These are phyloP conservation scores for Aleiodes testaceus DNA, from an alignment of 2,888 invertebrate genomes.

Conservation along the genomic window DNA sequence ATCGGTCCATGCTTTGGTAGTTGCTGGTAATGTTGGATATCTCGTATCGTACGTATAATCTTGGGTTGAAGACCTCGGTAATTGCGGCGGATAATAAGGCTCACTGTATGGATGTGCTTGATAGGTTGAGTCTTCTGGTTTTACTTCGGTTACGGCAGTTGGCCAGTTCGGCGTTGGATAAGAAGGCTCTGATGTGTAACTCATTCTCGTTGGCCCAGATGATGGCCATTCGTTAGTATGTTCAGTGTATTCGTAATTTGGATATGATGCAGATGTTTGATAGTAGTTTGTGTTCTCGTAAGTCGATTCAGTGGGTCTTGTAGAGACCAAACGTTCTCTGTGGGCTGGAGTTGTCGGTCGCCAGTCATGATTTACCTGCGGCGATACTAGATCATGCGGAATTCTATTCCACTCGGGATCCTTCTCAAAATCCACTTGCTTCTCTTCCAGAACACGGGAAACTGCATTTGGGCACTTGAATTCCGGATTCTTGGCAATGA, in stretches of 20 bases:
- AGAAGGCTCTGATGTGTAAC: slow-evolving; percentile 32
- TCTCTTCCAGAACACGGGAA: slow-evolving; percentile 56
- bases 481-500: slow-evolving; percentile 62
- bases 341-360: slow-evolving; percentile 37
- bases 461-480: slow-evolving; percentile 66
- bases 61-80: slow-evolving; percentile 21
- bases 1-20: slow-evolving; percentile 33
- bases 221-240: slow-evolving; percentile 24
- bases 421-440: slow-evolving; percentile 56
- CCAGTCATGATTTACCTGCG: slow-evolving; percentile 36
- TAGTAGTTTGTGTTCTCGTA: slow-evolving; percentile 31
- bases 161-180: slow-evolving; percentile 36
- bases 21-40: neutral
- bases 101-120: slow-evolving; percentile 24
- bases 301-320: slow-evolving; percentile 42
- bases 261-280: slow-evolving; percentile 38
- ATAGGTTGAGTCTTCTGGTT: slow-evolving; percentile 3
- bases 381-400: slow-evolving; percentile 51
- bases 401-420: slow-evolving; percentile 62
- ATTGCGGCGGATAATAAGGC: slow-evolving; percentile 28
- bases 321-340: slow-evolving; percentile 44
- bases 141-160: slow-evolving; percentile 6
- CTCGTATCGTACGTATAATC: slow-evolving; percentile 15
- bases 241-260: slow-evolving; percentile 33
- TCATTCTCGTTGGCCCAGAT: slow-evolving; percentile 18